phyloP scores from a whole-genome alignment of 2,797 vertebrate species.

The Hyperoplus lanceolatus region DNA sequence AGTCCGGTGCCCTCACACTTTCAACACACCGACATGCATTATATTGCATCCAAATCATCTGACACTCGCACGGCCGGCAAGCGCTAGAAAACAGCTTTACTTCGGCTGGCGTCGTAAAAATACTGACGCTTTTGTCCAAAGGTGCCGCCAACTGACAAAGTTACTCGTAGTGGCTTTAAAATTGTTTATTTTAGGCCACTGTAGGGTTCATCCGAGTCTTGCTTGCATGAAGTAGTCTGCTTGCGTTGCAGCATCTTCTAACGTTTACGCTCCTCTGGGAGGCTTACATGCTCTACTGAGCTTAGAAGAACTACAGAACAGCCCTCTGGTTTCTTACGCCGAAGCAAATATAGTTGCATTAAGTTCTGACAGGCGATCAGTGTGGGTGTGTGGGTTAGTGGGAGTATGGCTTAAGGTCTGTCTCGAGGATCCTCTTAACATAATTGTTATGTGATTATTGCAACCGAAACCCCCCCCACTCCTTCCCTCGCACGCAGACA shows the following conservation, averaged over 20 bases:
- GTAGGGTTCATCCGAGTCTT: slow-evolving; percentile 37
- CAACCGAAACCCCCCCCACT: slow-evolving; percentile 35
- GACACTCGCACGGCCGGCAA: too few species aligned
- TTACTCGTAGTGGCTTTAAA: too few species aligned
- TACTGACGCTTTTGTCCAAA: too few species aligned
- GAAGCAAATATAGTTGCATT: slow-evolving; percentile 68
- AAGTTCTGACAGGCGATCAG: slow-evolving; percentile 68
- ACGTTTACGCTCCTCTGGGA: slow-evolving; percentile 44
- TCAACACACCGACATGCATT: too few species aligned
- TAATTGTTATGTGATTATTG: slow-evolving; percentile 78
- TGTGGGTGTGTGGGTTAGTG: slow-evolving; percentile 47
- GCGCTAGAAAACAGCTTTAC: too few species aligned
- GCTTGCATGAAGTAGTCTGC: slow-evolving; percentile 42
- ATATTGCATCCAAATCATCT: too few species aligned
- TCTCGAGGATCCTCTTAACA: slow-evolving; percentile 73
- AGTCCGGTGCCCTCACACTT: too few species aligned
- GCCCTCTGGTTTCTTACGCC: slow-evolving; percentile 64
- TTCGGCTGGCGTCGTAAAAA: too few species aligned
- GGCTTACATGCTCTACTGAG: slow-evolving; percentile 66
- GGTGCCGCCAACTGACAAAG: too few species aligned
- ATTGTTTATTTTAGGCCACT: slow-evolving; percentile 33
- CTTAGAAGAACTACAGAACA: slow-evolving; percentile 43
- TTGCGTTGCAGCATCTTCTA: slow-evolving; percentile 46
- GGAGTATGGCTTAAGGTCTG: slow-evolving; percentile 61
- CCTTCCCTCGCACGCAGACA: slow-evolving; percentile 32